Percentiles rank a stretch among this genome's conserved stretches.
Evolutionary conservation across 1,140 invertebrate genomes (phyloP).

Genomic region (Caenorhabditis tropicalis): DNA sequence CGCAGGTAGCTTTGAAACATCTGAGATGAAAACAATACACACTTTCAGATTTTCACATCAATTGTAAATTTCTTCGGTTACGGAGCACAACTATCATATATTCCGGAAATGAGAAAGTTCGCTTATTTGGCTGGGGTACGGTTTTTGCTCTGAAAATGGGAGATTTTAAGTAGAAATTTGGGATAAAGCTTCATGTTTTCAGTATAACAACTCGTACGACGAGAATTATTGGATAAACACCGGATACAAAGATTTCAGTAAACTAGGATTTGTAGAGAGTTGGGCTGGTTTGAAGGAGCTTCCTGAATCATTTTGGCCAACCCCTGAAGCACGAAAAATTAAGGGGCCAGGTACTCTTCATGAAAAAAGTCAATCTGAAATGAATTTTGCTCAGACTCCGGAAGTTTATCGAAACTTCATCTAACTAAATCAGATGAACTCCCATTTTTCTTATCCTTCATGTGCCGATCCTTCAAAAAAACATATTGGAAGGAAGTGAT

Average conservation of each 20-base stretch:
- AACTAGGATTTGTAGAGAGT: not conserved
- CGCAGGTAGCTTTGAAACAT: not conserved
- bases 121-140: not conserved
- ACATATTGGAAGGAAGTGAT: not conserved
- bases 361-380: not conserved
- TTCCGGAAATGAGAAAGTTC: slow-evolving; percentile 27
- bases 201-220: slow-evolving; percentile 9
- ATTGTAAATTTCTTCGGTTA: not conserved
- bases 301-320: not conserved
- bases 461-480: not conserved
- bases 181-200: no score
- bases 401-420: slow-evolving; percentile 35
- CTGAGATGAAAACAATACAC: not conserved
- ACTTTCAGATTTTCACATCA: not conserved
- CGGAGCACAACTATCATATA: not conserved
- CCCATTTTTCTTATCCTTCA: not conserved
- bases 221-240: slow-evolving; percentile 16
- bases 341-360: not conserved
- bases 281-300: not conserved
- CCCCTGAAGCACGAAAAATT: not conserved
- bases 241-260: not conserved
- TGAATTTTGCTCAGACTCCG: not conserved
- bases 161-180: not conserved
- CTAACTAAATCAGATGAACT: not conserved
- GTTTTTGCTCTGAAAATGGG: not conserved